A percentile compares a stretch with the other conserved stretches of the same genome.
These are phyloP conservation scores for Poecile atricapillus DNA, from an alignment of 2,113 vertebrate genomes.

Conservation along the genomic window DNA sequence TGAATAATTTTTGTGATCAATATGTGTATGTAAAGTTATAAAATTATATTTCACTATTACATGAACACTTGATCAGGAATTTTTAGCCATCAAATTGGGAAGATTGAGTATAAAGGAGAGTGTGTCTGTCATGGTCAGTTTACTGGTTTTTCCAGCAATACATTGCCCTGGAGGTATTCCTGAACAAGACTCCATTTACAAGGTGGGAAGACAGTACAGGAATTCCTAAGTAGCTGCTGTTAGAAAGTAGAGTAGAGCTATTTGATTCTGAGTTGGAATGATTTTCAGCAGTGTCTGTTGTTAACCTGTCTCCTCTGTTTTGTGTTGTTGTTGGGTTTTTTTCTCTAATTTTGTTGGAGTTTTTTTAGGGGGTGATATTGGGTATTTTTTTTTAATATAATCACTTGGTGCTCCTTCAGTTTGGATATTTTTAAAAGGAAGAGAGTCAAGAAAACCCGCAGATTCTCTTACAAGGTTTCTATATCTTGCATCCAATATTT, in stretches of 20 bases:
- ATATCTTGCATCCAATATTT: neutral
- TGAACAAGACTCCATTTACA: neutral
- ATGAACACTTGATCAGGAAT: neutral
- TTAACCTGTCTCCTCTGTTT: neutral
- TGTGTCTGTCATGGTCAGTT: neutral
- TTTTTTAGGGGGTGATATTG: neutral
- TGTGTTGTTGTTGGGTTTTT: neutral
- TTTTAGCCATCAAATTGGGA: neutral
- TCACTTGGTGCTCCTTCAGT: neutral
- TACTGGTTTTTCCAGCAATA: neutral
- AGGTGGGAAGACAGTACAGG: neutral
- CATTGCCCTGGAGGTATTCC: neutral
- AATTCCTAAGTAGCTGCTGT: neutral
- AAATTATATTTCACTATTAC: neutral
- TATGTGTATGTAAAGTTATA: neutral
- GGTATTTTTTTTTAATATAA: neutral
- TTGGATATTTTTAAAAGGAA: neutral
- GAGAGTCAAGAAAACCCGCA: neutral
- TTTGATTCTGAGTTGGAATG: neutral
- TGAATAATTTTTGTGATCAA: neutral
- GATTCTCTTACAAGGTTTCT: neutral
- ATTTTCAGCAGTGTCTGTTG: neutral
- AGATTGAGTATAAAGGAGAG: neutral
- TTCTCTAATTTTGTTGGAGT: neutral
- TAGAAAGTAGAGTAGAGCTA: neutral